Conservation (phyloP, 2,888 invertebrate genomes). For the Sericinus montela region DNA sequence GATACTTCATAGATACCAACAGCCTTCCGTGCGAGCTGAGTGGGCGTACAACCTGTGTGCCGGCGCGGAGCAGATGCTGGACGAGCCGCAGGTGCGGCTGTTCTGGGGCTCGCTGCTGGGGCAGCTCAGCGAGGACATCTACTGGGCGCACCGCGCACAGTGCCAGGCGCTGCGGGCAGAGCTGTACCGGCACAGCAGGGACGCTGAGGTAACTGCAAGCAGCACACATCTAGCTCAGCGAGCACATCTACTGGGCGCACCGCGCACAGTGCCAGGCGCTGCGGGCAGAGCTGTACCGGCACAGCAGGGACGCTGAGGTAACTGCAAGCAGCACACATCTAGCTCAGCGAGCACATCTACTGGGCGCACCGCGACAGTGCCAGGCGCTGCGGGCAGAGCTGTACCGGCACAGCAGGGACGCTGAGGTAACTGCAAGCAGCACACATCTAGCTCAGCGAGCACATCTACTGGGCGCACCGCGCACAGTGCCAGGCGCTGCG, state of each 20-base stretch:
- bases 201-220: constrained; percentile 43
- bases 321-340: too few species aligned
- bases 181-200: constrained; percentile 42
- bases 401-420: constrained; percentile 42
- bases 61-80: constrained; percentile 67
- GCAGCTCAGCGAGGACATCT: constrained; percentile 58
- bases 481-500: constrained; percentile 48
- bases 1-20: constrained; percentile 33
- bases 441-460: constrained; percentile 59
- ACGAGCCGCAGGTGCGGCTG: constrained; percentile 65
- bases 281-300: constrained; percentile 43
- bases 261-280: constrained; percentile 50
- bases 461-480: constrained; percentile 61
- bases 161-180: constrained; percentile 50
- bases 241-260: constrained; percentile 63
- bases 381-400: constrained; percentile 43
- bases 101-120: constrained; percentile 70
- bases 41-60: constrained; percentile 76
- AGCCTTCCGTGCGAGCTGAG: constrained; percentile 66
- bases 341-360: constrained; percentile 62
- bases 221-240: too few species aligned
- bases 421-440: constrained; percentile 43
- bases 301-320: constrained; percentile 49
- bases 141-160: constrained; percentile 55
- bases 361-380: constrained; percentile 58